Evolutionary conservation across 2,113 vertebrate genomes (phyloP).

Genomic region (Dipodomys ordii): DNA sequence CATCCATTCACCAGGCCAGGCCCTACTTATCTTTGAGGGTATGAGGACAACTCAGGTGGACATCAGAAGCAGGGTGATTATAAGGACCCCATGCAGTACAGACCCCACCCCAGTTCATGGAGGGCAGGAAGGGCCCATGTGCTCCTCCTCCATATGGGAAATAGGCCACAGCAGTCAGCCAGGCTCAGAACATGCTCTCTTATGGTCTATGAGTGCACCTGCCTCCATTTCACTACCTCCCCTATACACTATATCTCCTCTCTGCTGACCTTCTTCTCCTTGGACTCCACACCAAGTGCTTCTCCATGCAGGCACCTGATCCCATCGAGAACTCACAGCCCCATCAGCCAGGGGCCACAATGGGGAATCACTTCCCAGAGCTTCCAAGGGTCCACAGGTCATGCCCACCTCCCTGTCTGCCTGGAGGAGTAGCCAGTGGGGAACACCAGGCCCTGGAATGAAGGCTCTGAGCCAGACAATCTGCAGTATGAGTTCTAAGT

Average conservation of each 20-base stretch:
- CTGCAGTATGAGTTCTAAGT: no score
- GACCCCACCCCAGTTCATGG: no score
- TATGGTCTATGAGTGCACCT: no score
- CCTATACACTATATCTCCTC: no score
- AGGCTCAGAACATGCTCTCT: rapidly evolving
- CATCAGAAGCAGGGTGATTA: rapidly evolving
- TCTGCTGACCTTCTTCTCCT: background rate
- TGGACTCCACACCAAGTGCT: background rate
- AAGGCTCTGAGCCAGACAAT: no score
- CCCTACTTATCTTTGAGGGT: no score
- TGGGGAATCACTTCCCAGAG: background rate
- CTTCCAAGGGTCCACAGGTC: background rate
- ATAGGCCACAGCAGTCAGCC: rapidly evolving
- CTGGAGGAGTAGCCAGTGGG: background rate
- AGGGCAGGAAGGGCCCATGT: background rate
- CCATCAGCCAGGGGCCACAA: background rate
- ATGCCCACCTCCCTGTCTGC: no score
- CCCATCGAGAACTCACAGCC: background rate
- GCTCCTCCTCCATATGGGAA: background rate
- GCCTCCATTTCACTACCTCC: background rate
- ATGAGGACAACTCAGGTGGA: background rate
- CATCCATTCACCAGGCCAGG: no score
- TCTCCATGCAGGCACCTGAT: background rate
- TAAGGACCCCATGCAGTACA: rapidly evolving
- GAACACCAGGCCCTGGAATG: no score